Conservation (phyloP, 1,140 invertebrate genomes). For the Drosophila nigrodunni region DNA sequence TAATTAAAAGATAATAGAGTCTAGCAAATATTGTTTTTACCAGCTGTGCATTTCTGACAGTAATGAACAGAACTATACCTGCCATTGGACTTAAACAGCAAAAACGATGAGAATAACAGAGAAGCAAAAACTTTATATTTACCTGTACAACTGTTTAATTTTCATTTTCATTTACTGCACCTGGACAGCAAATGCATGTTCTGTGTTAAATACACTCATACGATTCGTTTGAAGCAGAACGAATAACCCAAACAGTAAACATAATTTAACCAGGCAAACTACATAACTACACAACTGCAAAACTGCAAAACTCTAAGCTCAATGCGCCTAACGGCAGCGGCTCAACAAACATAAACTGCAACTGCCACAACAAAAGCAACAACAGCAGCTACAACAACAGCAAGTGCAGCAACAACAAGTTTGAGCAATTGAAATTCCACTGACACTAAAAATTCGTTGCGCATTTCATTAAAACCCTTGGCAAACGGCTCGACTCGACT, state of each 20-base stretch:
- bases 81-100: conserved; percentile 1
- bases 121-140: conserved; percentile 8
- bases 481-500: conserved; percentile 46
- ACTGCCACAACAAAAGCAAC: conserved; percentile 41
- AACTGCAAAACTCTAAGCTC: conserved; percentile 24
- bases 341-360: conserved; percentile 63
- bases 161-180: conserved; percentile 33
- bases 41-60: neutral
- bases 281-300: conserved; percentile 47
- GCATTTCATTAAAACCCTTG: conserved; percentile 72
- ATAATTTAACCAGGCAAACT: conserved; percentile 57
- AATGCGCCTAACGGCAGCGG: conserved; percentile 25
- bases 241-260: conserved; percentile 54
- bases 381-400: conserved; percentile 14
- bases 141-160: conserved; percentile 45
- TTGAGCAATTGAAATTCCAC: conserved; percentile 71
- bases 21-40: conserved; percentile 1
- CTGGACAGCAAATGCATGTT: conserved; percentile 10
- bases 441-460: conserved; percentile 75
- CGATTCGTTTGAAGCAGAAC: conserved; percentile 29
- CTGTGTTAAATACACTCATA: conserved; percentile 35
- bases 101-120: neutral
- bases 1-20: neutral
- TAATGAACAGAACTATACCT: neutral
- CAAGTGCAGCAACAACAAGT: conserved; percentile 38